phyloP scores from a whole-genome alignment of 2,797 vertebrate species.

The Remorina albescens region DNA sequence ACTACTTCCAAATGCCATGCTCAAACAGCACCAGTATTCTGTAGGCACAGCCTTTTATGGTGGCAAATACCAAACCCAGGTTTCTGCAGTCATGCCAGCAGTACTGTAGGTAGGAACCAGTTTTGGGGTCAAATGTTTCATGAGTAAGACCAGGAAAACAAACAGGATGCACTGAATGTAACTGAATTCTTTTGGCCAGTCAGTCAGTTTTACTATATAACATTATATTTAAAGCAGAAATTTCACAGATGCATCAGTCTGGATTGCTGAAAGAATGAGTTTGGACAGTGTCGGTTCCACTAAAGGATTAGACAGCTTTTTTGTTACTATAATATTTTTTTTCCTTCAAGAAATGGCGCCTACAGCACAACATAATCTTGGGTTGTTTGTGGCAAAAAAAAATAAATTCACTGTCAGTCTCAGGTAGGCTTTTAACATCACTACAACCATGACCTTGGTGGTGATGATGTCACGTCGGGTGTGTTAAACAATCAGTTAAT shows the following conservation, averaged over 20 bases:
- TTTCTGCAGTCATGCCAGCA: conserved; percentile 45
- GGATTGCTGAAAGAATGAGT: conserved; percentile 27
- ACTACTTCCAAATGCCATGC: conserved; percentile 29
- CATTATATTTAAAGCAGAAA: conserved; percentile 33
- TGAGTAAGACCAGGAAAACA: conserved; percentile 21
- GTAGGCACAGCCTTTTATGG: conserved; percentile 21
- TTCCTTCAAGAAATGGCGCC: conserved; percentile 33
- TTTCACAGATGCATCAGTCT: conserved; percentile 24
- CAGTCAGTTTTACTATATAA: conserved; percentile 25
- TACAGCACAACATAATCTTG: conserved; percentile 60
- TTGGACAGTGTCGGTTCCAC: conserved; percentile 32
- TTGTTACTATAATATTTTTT: not conserved
- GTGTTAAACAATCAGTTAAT: conserved; percentile 82
- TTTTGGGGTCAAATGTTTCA: conserved; percentile 29
- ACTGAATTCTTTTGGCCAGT: conserved; percentile 52
- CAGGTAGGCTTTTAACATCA: conserved; percentile 81
- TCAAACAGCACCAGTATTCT: conserved; percentile 52
- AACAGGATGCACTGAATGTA: conserved; percentile 70
- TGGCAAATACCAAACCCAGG: conserved; percentile 29
- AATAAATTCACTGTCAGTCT: conserved; percentile 75
- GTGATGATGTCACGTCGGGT: conserved; percentile 53
- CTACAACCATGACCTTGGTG: conserved; percentile 55
- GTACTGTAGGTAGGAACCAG: conserved; percentile 28
- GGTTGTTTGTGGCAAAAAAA: conserved; percentile 52
- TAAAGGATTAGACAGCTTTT: conserved; percentile 24